A percentile compares a stretch with the other conserved stretches of the same genome.
These are phyloP conservation scores for Pimephales promelas DNA, from an alignment of 2,113 vertebrate species.

Conservation along the genomic window DNA sequence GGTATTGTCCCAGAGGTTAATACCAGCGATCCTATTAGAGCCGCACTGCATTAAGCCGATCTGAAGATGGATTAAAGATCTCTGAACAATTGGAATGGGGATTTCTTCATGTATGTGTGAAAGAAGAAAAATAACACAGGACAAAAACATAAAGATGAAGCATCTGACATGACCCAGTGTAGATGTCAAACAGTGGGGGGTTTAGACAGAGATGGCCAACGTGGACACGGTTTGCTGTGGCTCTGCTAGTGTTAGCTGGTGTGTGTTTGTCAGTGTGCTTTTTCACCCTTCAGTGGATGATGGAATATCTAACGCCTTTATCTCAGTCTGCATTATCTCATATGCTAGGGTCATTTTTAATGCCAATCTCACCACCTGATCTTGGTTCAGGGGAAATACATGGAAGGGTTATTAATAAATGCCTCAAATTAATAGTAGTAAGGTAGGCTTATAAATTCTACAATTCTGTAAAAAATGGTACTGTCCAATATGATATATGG, in stretches of 20 bases:
- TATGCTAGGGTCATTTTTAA: too few species aligned
- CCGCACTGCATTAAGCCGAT: slow-evolving; percentile 84
- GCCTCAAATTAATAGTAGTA: too few species aligned
- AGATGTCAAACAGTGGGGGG: not conserved
- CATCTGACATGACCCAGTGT: not conserved
- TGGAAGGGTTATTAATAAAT: too few species aligned
- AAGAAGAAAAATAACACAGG: not conserved
- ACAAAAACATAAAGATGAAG: not conserved
- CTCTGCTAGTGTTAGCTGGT: not conserved
- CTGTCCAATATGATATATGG: too few species aligned
- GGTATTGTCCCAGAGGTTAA: slow-evolving; percentile 86
- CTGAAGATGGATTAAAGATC: slow-evolving; percentile 89
- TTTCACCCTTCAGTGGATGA: not conserved
- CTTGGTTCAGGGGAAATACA: too few species aligned
- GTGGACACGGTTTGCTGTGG: not conserved
- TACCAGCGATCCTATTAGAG: slow-evolving; percentile 93
- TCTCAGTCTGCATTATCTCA: too few species aligned
- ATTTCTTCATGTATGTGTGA: slow-evolving; percentile 59
- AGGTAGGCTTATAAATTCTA: too few species aligned
- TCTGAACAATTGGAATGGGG: slow-evolving; percentile 87
- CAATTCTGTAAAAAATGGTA: too few species aligned
- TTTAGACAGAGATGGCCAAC: slow-evolving; percentile 14
- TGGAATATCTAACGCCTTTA: not conserved
- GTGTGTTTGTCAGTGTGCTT: not conserved
- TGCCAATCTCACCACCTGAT: too few species aligned